These are phyloP conservation scores for Epinotia bilunana DNA, from an alignment of 2,888 invertebrate genomes.

Conservation along the genomic window DNA sequence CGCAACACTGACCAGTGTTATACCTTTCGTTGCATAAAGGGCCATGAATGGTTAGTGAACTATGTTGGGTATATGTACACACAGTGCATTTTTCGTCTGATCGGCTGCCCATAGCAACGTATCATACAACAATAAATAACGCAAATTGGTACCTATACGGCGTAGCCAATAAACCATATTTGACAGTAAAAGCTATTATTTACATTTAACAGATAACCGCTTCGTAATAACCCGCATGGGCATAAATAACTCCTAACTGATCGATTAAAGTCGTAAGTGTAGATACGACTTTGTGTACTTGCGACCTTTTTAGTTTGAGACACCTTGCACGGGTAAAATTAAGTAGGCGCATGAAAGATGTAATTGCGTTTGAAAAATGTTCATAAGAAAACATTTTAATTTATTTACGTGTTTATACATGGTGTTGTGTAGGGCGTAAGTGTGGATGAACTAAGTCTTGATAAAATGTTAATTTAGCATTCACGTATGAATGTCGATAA, in stretches of 20 bases:
- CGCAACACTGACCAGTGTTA: neutral
- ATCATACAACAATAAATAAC: conserved; percentile 31
- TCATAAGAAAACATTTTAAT: neutral
- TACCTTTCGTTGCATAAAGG: neutral
- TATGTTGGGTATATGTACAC: neutral
- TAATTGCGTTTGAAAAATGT: neutral
- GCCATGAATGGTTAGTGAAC: neutral
- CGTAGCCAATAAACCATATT: conserved; percentile 36
- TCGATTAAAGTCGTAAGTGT: conserved; percentile 15
- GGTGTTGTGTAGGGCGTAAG: too few relatives aligned
- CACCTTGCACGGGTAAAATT: neutral
- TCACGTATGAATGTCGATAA: too few relatives aligned
- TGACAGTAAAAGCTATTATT: conserved; percentile 42
- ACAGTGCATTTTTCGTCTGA: conserved; percentile 5
- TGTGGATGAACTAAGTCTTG: too few relatives aligned
- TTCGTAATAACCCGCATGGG: conserved; percentile 38
- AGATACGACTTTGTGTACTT: neutral
- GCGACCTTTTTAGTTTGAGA: neutral
- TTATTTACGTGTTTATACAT: neutral
- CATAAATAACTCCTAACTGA: conserved; percentile 25
- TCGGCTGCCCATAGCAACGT: conserved; percentile 17
- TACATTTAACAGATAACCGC: conserved; percentile 40
- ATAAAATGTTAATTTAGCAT: too few relatives aligned
- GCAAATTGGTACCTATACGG: conserved; percentile 32
- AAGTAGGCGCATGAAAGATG: neutral